These are phyloP conservation scores for Lucilia sericata DNA, from an alignment of 1,140 invertebrate genomes.

Conservation along the genomic window DNA sequence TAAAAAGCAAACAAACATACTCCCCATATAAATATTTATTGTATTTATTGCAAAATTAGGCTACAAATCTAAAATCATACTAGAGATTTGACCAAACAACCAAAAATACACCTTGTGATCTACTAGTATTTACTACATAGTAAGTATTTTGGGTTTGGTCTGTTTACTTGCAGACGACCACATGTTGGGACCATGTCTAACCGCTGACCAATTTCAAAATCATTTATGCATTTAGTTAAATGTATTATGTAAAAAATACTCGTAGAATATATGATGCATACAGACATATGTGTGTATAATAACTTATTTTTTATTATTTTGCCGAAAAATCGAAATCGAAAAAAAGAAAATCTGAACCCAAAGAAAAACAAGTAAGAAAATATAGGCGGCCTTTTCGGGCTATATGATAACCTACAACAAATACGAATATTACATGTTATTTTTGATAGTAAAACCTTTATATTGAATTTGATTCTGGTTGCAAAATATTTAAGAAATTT, in stretches of 20 bases:
- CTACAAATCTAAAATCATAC: neutral
- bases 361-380: no score
- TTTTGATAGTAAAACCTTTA: no score
- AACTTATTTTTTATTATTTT: constrained; percentile 33
- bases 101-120: constrained; percentile 12
- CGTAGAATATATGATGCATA: neutral
- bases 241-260: constrained; percentile 31
- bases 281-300: neutral
- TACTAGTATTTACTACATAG: neutral
- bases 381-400: no score
- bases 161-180: constrained; percentile 38
- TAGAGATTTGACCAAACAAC: neutral
- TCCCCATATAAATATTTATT: constrained; percentile 2
- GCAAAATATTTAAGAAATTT: no score
- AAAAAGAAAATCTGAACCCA: neutral
- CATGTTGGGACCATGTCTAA: constrained; percentile 42
- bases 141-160: constrained; percentile 39
- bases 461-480: no score
- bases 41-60: constrained; percentile 22
- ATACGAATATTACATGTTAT: no score
- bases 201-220: constrained; percentile 41
- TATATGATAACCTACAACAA: no score
- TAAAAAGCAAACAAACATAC: constrained; percentile 11
- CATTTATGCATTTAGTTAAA: constrained; percentile 42
- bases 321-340: neutral